A percentile compares a stretch with the other conserved stretches of the same genome.
phyloP scores from a whole-genome alignment of 2,113 vertebrate genomes.

The Apteryx mantelli region DNA sequence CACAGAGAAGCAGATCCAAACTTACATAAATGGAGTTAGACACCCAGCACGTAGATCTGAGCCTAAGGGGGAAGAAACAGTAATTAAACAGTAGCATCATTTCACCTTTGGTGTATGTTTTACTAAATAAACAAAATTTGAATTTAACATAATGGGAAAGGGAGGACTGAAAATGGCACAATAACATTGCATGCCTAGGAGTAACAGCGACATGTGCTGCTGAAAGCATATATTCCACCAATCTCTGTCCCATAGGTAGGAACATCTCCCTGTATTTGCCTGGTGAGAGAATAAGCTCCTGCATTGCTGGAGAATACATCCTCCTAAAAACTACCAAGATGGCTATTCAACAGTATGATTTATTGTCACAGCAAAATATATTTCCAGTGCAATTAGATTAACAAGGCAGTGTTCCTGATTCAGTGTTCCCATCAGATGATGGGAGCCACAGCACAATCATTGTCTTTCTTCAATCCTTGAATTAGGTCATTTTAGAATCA shows the following conservation, averaged over 20 bases:
- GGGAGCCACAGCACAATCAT: background rate
- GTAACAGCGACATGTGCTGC: background rate
- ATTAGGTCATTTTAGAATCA: constrained; percentile 10
- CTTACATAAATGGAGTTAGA: background rate
- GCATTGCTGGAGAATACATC: background rate
- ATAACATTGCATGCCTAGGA: background rate
- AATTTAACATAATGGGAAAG: background rate
- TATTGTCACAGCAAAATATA: constrained; percentile 32
- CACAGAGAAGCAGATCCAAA: background rate
- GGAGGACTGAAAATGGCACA: constrained; percentile 13
- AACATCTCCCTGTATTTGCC: background rate
- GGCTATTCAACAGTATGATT: constrained; percentile 31
- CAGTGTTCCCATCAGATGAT: background rate
- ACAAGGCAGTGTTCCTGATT: constrained; percentile 1
- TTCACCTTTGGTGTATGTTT: constrained; percentile 1
- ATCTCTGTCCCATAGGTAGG: background rate
- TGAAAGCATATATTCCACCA: background rate
- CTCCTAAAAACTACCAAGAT: background rate
- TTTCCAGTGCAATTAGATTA: constrained; percentile 52
- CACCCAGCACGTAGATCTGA: background rate
- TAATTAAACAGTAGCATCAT: background rate
- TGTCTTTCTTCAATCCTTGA: background rate
- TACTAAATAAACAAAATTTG: background rate
- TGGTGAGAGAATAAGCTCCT: background rate
- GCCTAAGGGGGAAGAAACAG: background rate